Percentiles rank a stretch among this genome's conserved stretches.
Evolutionary conservation across 2,113 vertebrate species (phyloP).

Genomic region (Polypterus bichir): DNA sequence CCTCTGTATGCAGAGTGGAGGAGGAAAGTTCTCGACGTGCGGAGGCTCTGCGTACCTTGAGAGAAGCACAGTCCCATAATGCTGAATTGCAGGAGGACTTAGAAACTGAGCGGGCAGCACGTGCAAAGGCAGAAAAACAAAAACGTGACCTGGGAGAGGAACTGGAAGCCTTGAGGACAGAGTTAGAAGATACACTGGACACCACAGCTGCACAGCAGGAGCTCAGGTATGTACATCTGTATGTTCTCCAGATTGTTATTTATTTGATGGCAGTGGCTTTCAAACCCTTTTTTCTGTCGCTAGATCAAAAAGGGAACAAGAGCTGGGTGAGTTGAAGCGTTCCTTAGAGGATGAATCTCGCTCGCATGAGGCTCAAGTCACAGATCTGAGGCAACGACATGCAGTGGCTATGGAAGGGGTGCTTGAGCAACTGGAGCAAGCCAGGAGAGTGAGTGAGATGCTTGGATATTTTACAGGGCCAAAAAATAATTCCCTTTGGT

Average conservation of each 20-base stretch:
- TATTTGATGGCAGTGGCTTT: background rate
- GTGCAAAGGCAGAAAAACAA: conserved; percentile 77
- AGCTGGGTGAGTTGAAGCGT: conserved; percentile 69
- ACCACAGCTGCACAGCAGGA: conserved; percentile 81
- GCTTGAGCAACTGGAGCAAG: conserved; percentile 74
- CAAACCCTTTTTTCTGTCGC: background rate
- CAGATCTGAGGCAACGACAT: conserved; percentile 72
- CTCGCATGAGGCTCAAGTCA: conserved; percentile 56
- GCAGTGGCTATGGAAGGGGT: conserved; percentile 56
- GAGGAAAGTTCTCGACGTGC: conserved; percentile 60
- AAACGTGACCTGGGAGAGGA: conserved; percentile 74
- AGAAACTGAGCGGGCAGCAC: conserved; percentile 64
- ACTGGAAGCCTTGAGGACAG: conserved; percentile 71
- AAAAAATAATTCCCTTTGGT: background rate
- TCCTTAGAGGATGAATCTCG: conserved; percentile 68
- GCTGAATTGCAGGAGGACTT: conserved; percentile 77
- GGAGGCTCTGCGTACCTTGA: conserved; percentile 59
- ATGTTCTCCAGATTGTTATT: background rate
- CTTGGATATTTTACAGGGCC: background rate
- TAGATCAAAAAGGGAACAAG: conserved; percentile 73
- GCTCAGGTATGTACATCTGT: conserved; percentile 50
- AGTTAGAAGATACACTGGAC: conserved; percentile 79
- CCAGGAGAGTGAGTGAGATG: conserved; percentile 52
- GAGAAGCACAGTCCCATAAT: conserved; percentile 69
- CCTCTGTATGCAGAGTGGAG: conserved; percentile 46